These are phyloP conservation scores for Nematostella vectensis DNA, from an alignment of 92 coral and sea anemone species.

Conservation along the genomic window DNA sequence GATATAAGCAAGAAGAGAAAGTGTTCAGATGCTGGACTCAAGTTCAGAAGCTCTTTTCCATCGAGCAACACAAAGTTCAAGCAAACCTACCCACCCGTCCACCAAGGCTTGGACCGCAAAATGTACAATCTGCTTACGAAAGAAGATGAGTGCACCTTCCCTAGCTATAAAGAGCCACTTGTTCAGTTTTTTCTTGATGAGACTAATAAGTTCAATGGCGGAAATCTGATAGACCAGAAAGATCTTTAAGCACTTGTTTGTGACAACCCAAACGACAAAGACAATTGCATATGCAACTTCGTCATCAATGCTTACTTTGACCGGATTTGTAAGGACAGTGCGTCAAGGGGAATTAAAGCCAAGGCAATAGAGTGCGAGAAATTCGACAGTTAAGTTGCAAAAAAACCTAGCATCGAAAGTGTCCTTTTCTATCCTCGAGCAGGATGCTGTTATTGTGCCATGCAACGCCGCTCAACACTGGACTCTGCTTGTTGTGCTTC, in stretches of 20 bases:
- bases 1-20: not conserved
- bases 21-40: not conserved
- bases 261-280: slow-evolving; percentile 17
- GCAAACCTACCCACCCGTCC: not conserved
- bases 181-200: slow-evolving; percentile 35
- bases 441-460: slow-evolving; percentile 35
- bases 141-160: slow-evolving; percentile 28
- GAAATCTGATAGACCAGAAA: slow-evolving; percentile 19
- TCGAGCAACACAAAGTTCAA: not conserved
- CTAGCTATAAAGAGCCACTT: slow-evolving; percentile 34
- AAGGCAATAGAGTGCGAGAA: slow-evolving; percentile 27
- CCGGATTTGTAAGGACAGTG: slow-evolving; percentile 2
- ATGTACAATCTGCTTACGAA: not conserved
- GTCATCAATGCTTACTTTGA: slow-evolving; percentile 35
- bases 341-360: slow-evolving; percentile 10
- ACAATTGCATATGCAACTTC: slow-evolving; percentile 47
- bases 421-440: slow-evolving; percentile 8
- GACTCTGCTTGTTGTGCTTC: slow-evolving; percentile 44
- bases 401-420: slow-evolving; percentile 6
- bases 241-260: slow-evolving; percentile 33
- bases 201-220: slow-evolving; percentile 29
- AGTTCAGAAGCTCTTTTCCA: not conserved
- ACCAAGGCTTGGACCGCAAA: slow-evolving; percentile 1
- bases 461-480: slow-evolving; percentile 43
- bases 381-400: slow-evolving; percentile 24